Conservation (phyloP, 2,888 invertebrate genomes). For the Scaptomyza polygonia region DNA sequence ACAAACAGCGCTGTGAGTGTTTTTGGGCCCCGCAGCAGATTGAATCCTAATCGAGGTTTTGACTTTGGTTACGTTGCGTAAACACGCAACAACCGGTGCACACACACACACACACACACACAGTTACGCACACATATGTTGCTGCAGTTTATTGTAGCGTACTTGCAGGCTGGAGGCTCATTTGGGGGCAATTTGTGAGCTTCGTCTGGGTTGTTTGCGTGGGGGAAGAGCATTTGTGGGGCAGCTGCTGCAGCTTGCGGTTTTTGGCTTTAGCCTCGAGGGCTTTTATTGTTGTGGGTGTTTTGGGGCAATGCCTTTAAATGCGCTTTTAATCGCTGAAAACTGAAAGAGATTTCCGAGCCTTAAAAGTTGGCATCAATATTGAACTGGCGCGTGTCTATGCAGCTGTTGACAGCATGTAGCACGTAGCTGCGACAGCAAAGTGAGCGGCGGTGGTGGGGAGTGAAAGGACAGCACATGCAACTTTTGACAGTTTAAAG, state of each 20-base stretch:
- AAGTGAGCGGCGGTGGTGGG: background rate
- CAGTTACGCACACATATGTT: conserved; percentile 7
- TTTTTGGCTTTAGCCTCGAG: conserved; percentile 2
- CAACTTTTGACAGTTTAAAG: conserved; percentile 80
- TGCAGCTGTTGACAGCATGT: conserved; percentile 72
- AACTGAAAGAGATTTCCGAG: conserved; percentile 24
- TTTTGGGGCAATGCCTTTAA: conserved; percentile 49
- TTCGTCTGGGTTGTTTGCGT: conserved; percentile 19
- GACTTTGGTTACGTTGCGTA: conserved; percentile 84
- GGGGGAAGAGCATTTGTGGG: conserved; percentile 18
- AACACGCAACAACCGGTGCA: conserved; percentile 81
- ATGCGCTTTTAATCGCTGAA: conserved; percentile 75
- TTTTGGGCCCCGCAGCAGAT: conserved; percentile 71
- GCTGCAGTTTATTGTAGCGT: conserved; percentile 73
- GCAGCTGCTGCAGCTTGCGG: conserved; percentile 54
- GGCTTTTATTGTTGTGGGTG: conserved; percentile 8
- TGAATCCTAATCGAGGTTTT: conserved; percentile 83
- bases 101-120: conserved; percentile 20
- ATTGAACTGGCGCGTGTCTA: conserved; percentile 72
- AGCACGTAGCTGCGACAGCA: conserved; percentile 47
- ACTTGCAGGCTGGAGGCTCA: conserved; percentile 65
- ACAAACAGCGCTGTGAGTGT: conserved; percentile 60
- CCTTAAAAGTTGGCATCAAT: conserved; percentile 70
- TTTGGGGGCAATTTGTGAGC: conserved; percentile 58
- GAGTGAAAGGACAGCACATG: conserved; percentile 3